Evolutionary conservation across 2,113 vertebrate species (phyloP), one percentile per base, ranked within the genome.

Genomic region (Brachyhypopomus occidentalis): DNA sequence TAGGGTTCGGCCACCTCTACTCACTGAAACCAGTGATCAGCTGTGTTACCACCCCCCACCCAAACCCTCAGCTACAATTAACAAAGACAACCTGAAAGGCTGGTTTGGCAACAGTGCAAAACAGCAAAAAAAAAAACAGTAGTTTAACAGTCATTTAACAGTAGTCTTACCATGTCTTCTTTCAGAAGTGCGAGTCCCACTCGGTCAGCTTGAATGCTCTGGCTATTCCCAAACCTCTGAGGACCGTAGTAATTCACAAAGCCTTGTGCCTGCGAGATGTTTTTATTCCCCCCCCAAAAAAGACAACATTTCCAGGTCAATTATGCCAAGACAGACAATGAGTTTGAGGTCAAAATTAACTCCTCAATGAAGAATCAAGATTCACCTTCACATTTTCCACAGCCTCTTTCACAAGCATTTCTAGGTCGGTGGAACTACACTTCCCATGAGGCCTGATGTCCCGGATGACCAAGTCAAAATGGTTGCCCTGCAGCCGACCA

Each of bases 401-500:
- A n/a, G 96, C 96, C 85, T 97, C 94, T 67, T 88, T 86, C 73
- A 98, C 92, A 84, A 95, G 94, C 11, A 86, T 78, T 45, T 88
- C 88, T 82, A 97, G 84, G 64, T 88, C 88, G 73, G 70, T 0
- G 59, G 81, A 87, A 83, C 78, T 45, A 66, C 85, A 70, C 80
- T 85, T 71, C 56, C 23, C 69, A 84, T 95, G 94, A 3, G 75
- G 91, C 41, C 88, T 91, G 79, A 98, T 88, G 85, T 95, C 89
- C 74, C 96, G 95, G 79, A 99, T 92, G 83, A 96, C 83, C 79
- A 99, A 92, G 85, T 95, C 92, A 81, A 98, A 99, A 88, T 95
- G 96, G 88, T 99, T 99, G 83, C 97, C 97, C 87, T 90, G 94
- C 58, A 98, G 93, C 20, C 95, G 93, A 14, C 97, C 97, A 0